phyloP scores from a whole-genome alignment of 2,113 vertebrate genomes.

The Scolopax mira region DNA sequence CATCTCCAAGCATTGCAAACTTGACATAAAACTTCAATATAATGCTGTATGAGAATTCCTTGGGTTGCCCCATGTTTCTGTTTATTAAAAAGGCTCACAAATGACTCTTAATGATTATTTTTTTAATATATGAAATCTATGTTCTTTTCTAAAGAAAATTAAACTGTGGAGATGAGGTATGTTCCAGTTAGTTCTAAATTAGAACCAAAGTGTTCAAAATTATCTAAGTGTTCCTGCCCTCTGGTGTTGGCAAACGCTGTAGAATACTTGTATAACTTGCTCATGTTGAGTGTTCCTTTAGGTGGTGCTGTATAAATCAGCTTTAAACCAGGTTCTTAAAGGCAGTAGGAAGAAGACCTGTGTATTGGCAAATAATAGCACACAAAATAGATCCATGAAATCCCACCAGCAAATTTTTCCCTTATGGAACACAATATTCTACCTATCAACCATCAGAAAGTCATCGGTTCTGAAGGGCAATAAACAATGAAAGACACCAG shows the following conservation, averaged over 20 bases:
- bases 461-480: background rate
- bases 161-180: slow-evolving; percentile 1
- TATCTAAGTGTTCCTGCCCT: background rate
- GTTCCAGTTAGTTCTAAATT: background rate
- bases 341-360: background rate
- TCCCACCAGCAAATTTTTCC: background rate
- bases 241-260: background rate
- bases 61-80: background rate
- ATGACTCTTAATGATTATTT: background rate
- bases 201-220: slow-evolving; percentile 11
- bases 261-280: background rate
- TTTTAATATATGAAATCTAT: background rate
- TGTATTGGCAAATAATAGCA: background rate
- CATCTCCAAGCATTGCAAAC: background rate
- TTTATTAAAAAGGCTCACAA: background rate
- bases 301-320: background rate
- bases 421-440: background rate
- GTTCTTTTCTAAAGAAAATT: slow-evolving; percentile 9
- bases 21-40: background rate
- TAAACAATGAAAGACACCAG: background rate
- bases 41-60: background rate
- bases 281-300: background rate
- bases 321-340: background rate
- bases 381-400: background rate
- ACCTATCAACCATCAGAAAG: background rate